Evolutionary conservation across 2,797 vertebrate genomes (phyloP), one percentile per base, ranked within the genome.

Genomic region (Fundulus diaphanus): DNA sequence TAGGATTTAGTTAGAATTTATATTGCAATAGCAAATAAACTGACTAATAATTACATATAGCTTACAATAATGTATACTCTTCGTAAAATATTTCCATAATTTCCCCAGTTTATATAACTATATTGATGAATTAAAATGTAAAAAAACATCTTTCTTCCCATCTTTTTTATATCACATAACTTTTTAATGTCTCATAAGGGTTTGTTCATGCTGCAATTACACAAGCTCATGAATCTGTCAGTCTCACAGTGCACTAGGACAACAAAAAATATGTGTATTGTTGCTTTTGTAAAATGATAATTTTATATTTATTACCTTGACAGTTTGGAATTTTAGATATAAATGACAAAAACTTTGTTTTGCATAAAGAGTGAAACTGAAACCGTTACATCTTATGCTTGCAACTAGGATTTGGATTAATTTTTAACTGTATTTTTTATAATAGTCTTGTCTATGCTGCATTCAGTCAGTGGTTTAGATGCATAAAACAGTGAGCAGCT

Each of bases 131-230:
- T 70, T 75, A 70, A 80, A 77, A 42, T 71, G 31, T 49, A 61
- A 77, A 81, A 87, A 85, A 72, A 16, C 54, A 40, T 24, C 46
- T 74, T 68, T 61, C 49, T 65, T 74, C 80, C 78, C 18, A 44
- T 87, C 73, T 80, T 83, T 78, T 90, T 90, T 86, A 73, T 87
- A 79, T 80, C 67, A 79, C 77, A 70, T 42, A 61, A 71, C 48
- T 80, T 57, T 68, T 82, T 80, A 79, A 82, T 56, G 70, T 81
- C 75, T 79, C 83, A 54, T 76, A 89, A 88, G 70, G 77, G 76
- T 86, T 91, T 90, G 89, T 89, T 84, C 85, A 85, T 52, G 65
- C 69, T 49, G 80, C 71, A 89, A 87, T 90, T 89, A 90, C 86
- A 80, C 85, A 83, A 77, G 70, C 78, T 88, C 83, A 82, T 88